These are phyloP conservation scores for Aphrophora alni DNA, from an alignment of 2,888 invertebrate species.

Conservation along the genomic window DNA sequence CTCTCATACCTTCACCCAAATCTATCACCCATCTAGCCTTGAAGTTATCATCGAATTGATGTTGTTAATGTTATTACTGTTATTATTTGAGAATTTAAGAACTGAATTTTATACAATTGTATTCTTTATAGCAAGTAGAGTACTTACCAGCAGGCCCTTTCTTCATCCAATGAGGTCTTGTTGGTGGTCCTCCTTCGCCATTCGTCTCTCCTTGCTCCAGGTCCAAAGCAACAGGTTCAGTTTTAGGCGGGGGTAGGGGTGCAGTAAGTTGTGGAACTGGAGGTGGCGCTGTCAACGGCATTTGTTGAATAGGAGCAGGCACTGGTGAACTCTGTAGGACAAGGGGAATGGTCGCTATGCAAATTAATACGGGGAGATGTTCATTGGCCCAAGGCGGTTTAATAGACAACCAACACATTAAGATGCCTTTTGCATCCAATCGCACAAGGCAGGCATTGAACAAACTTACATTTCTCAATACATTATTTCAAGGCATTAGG, in stretches of 20 bases:
- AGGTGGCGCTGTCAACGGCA: neutral
- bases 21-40: too few relatives aligned
- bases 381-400: slow-evolving; percentile 26
- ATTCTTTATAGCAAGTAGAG: too few relatives aligned
- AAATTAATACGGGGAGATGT: slow-evolving; percentile 36
- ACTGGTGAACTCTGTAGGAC: neutral
- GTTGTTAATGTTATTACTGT: too few relatives aligned
- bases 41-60: too few relatives aligned
- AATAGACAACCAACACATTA: slow-evolving; percentile 32
- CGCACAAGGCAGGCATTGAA: neutral
- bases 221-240: neutral
- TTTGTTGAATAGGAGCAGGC: neutral
- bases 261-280: neutral
- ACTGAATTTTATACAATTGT: too few relatives aligned
- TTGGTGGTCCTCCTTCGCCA: neutral
- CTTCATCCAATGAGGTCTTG: slow-evolving; percentile 22
- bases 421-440: slow-evolving; percentile 17
- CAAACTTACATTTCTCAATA: slow-evolving; percentile 22
- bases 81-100: too few relatives aligned
- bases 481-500: neutral
- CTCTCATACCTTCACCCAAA: too few relatives aligned
- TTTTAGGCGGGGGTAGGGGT: neutral
- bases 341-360: slow-evolving; percentile 37
- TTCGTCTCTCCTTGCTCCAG: slow-evolving; percentile 16
- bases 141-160: neutral